These are phyloP conservation scores for Drosophila neotestacea DNA, from an alignment of 2,888 invertebrate genomes.

Conservation along the genomic window DNA sequence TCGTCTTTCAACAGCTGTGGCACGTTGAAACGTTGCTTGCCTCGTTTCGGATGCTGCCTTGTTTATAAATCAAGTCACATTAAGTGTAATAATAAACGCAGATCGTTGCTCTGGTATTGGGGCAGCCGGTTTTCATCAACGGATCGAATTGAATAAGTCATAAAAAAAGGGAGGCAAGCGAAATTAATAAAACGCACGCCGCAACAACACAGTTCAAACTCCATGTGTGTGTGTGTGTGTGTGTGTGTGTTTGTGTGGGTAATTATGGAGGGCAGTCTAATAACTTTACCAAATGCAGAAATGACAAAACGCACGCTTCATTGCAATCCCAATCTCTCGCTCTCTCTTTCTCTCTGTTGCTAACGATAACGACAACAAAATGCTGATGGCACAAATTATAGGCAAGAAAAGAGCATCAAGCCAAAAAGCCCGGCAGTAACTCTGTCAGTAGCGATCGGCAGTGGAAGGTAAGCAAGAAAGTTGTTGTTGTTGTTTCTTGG, in stretches of 20 bases:
- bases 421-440: conserved; percentile 45
- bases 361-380: conserved; percentile 76
- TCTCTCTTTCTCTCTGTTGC: conserved; percentile 23
- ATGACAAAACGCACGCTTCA: conserved; percentile 73
- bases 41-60: conserved; percentile 51
- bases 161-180: conserved; percentile 52
- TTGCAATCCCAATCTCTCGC: conserved; percentile 43
- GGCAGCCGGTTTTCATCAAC: conserved; percentile 50
- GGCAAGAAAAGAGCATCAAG: conserved; percentile 52
- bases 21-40: conserved; percentile 27
- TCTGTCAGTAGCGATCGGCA: conserved; percentile 42
- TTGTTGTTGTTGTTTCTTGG: conserved; percentile 17
- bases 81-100: conserved; percentile 80
- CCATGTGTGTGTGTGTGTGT: background rate
- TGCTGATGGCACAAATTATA: conserved; percentile 77
- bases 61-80: conserved; percentile 81
- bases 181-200: conserved; percentile 58
- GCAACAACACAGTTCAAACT: background rate
- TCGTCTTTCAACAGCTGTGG: conserved; percentile 68
- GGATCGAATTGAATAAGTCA: conserved; percentile 71
- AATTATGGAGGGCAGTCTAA: conserved; percentile 67
- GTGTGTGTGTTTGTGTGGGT: conserved; percentile 7
- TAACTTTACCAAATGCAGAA: conserved; percentile 54
- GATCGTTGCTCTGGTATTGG: conserved; percentile 37
- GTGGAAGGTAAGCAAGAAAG: conserved; percentile 78